phyloP scores from a whole-genome alignment of 1,140 invertebrate genomes.

The Luehdorfia chinensis region DNA sequence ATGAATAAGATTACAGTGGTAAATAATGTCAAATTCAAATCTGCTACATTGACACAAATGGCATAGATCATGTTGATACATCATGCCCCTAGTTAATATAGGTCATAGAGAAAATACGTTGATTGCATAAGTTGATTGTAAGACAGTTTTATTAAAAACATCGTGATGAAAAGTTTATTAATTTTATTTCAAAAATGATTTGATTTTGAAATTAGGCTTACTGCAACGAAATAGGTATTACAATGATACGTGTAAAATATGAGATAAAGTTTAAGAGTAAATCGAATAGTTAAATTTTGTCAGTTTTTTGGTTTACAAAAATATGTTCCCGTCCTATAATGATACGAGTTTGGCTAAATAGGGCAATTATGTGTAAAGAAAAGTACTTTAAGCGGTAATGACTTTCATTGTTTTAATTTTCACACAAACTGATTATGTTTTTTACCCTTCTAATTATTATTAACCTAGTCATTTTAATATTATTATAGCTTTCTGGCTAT shows the following conservation, averaged over 20 bases:
- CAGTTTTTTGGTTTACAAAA: conserved; percentile 28
- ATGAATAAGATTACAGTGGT: too few relatives aligned
- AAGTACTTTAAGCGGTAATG: too few relatives aligned
- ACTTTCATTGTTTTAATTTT: too few relatives aligned
- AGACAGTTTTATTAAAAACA: conserved; percentile 3
- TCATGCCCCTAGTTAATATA: conserved; percentile 13
- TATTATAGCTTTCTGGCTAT: too few relatives aligned
- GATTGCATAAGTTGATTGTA: conserved; percentile 1
- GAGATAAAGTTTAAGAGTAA: conserved; percentile 25
- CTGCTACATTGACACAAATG: background rate
- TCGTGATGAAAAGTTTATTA: conserved; percentile 8
- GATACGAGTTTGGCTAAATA: conserved; percentile 47
- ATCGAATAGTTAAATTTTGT: conserved; percentile 36
- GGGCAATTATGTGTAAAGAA: background rate
- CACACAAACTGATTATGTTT: too few relatives aligned
- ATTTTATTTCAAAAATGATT: conserved; percentile 6
- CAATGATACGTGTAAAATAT: conserved; percentile 30
- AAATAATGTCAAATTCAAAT: conserved; percentile 8
- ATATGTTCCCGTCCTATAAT: conserved; percentile 62
- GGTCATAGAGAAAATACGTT: background rate
- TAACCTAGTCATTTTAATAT: too few relatives aligned
- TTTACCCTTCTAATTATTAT: too few relatives aligned
- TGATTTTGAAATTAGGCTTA: conserved; percentile 29
- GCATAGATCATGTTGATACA: conserved; percentile 19
- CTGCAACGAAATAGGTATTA: conserved; percentile 59